Base-by-base conservation (phyloP, 2,888 invertebrate species). In the Limnephilus lunatus region DNA sequence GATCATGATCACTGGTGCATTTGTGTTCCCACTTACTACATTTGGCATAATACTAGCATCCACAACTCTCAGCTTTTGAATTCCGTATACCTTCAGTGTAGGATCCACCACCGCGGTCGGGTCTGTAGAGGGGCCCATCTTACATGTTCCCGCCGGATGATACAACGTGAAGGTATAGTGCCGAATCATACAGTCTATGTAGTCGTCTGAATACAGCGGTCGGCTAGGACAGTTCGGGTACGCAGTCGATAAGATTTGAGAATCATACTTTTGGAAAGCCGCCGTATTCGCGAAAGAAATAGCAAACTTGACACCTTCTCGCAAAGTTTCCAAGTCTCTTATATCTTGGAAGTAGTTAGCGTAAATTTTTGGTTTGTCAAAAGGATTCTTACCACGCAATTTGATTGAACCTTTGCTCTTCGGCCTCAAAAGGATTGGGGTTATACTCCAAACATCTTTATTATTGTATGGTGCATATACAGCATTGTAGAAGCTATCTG, bases 11-110 rank as follows among this genome's bases (percentile, higher is more conserved):
- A 95, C 95, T 0, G 97, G 96, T 0, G 98, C 98, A 94, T 98
- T 98, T 0, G 98, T 98, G 95, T 98, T 98, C 9, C 97, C 98
- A 94, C 97, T 98, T 0, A 97, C 96, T 87, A 97, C 96, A 4
- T 95, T 96, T 0, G 98, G 98, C 98, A 98, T 98, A 83, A 98
- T 96, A 91, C 98, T 98, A 0, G 97, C 98, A 94, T 98, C 98
- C 0, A 97, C 96, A 0, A 98, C 97, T 83, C 98, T 95, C 2
- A 98, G 95, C 19, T 97, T 97, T 30, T 95, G 94, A 0, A 98
- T 95, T 0, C 97, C 97, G 92, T 97, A 96, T 0, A 98, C 97
- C 93, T 95, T 96, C 5, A 98, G 94, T 81, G 97, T 95, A 1
- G 97, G 96, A 94, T 97, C 97, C 0, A 98, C 97, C 0, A 98